Evolutionary conservation across 2,113 vertebrate genomes (phyloP).

Genomic region (Melanotaenia duboulayi): DNA sequence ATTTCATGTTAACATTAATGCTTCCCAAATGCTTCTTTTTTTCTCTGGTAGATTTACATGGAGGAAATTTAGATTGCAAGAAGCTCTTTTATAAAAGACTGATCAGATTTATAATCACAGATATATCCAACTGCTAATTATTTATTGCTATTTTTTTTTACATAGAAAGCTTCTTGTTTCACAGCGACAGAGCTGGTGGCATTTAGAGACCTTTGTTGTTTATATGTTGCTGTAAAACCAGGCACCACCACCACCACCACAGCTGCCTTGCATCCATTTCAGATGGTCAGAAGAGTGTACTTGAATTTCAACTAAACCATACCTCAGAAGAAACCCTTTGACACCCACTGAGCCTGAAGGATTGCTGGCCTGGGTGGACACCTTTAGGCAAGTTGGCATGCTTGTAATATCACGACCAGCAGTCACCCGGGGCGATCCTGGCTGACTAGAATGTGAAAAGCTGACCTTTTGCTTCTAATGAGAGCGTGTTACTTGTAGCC

Average conservation of each 20-base stretch:
- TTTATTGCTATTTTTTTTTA: too few relatives aligned
- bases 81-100: too few relatives aligned
- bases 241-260: neutral
- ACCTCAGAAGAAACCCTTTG: constrained; percentile 38
- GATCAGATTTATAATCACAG: too few relatives aligned
- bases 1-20: too few relatives aligned
- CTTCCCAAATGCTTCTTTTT: too few relatives aligned
- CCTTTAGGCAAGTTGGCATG: constrained; percentile 55
- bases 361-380: constrained; percentile 7
- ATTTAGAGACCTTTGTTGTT: constrained; percentile 34
- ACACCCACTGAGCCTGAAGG: constrained; percentile 40
- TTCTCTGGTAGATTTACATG: too few relatives aligned
- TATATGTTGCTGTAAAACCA: constrained; percentile 22
- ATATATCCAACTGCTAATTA: too few relatives aligned
- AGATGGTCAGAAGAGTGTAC: constrained; percentile 8
- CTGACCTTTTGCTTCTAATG: constrained; percentile 81
- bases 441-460: constrained; percentile 64
- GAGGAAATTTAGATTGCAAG: too few relatives aligned
- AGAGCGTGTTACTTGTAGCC: constrained; percentile 49
- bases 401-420: constrained; percentile 43
- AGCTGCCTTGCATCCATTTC: constrained; percentile 21
- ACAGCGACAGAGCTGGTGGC: neutral
- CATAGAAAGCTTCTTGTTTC: too few relatives aligned
- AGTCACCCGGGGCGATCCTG: constrained; percentile 48
- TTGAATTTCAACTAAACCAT: constrained; percentile 36